These are phyloP conservation scores for Nibea albiflora DNA, from an alignment of 2,113 vertebrate species.

Conservation along the genomic window DNA sequence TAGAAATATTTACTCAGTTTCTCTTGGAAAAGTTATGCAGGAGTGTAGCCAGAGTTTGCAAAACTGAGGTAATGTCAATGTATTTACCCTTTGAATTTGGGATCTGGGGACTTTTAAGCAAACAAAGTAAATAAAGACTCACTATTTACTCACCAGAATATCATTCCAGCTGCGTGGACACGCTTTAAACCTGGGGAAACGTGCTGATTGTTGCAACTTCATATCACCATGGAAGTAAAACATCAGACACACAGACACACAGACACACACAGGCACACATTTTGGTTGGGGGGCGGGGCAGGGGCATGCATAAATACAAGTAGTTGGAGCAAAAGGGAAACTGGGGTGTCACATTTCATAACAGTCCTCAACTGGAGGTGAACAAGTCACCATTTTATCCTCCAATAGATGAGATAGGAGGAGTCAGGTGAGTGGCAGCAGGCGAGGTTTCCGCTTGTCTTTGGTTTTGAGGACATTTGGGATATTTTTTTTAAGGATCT, in stretches of 20 bases:
- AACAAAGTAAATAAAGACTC: not conserved
- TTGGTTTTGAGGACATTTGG: conserved; percentile 30
- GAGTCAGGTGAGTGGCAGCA: conserved; percentile 37
- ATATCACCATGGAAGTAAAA: not conserved
- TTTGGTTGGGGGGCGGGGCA: not conserved
- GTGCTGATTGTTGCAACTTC: not conserved
- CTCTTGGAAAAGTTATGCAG: not conserved
- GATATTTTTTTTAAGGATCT: conserved; percentile 17
- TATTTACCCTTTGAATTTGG: not conserved
- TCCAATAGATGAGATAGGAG: conserved; percentile 58
- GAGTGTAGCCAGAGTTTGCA: not conserved
- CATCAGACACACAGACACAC: not conserved
- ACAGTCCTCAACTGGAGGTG: conserved; percentile 20
- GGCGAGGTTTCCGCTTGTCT: conserved; percentile 15
- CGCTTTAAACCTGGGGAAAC: too few relatives aligned
- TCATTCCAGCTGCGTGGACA: not conserved
- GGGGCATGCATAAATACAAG: not conserved
- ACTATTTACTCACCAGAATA: not conserved
- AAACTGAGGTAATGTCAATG: not conserved
- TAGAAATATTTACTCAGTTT: conserved; percentile 45
- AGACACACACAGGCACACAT: not conserved
- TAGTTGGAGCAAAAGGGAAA: not conserved
- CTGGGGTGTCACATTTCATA: conserved; percentile 52
- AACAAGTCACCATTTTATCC: conserved; percentile 15
- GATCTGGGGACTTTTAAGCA: not conserved